phyloP scores from a whole-genome alignment of 2,113 vertebrate genomes.

The Hepsetus odoe region DNA sequence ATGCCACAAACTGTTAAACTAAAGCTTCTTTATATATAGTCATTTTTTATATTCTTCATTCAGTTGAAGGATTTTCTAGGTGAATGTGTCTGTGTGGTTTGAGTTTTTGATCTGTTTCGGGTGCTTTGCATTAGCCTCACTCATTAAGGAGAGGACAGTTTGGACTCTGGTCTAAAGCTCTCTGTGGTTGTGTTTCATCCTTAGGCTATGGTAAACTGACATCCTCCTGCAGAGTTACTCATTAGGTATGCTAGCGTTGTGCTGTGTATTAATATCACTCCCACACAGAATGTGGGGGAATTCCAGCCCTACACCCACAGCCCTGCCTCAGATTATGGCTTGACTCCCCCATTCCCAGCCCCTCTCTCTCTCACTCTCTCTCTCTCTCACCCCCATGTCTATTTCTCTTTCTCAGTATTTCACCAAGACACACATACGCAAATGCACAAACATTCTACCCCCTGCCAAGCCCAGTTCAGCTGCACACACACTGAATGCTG shows the following conservation, averaged over 20 bases:
- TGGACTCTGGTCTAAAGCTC: neutral
- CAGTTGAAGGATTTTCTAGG: no score
- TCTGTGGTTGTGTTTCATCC: conserved; percentile 38
- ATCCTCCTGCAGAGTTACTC: conserved; percentile 60
- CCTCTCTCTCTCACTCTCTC: conserved; percentile 9
- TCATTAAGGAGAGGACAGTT: conserved; percentile 4
- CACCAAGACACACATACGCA: conserved; percentile 32
- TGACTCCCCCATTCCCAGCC: conserved; percentile 41
- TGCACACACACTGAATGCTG: conserved; percentile 71
- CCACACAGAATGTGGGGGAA: conserved; percentile 71
- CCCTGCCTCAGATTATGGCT: conserved; percentile 70
- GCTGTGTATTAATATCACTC: conserved; percentile 75
- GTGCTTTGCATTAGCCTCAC: neutral
- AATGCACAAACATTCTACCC: conserved; percentile 43
- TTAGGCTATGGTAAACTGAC: conserved; percentile 39
- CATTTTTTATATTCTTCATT: no score
- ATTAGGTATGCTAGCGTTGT: conserved; percentile 73
- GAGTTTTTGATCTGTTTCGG: neutral
- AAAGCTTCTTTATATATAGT: no score
- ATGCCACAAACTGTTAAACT: no score
- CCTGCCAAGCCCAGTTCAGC: conserved; percentile 64
- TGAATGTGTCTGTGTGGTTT: no score
- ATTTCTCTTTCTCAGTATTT: conserved; percentile 7
- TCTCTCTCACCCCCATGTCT: conserved; percentile 33
- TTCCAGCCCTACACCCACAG: conserved; percentile 74